phyloP scores from a whole-genome alignment of 2,888 invertebrate genomes.

The Cheilosia grossa region DNA sequence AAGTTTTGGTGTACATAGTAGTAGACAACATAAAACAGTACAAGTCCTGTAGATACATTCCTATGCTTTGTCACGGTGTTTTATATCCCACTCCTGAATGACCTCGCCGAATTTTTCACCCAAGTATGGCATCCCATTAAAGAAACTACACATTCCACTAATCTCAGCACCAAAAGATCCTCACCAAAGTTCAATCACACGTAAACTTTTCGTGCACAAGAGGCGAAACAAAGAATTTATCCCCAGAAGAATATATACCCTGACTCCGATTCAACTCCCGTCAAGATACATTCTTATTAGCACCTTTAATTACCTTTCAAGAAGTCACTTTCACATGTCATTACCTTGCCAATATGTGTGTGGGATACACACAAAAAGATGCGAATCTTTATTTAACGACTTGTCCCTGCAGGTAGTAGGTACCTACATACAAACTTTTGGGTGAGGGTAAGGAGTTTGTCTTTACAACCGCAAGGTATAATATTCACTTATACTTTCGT shows the following conservation, averaged over 20 bases:
- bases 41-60: too few species aligned
- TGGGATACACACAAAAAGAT: slow-evolving; percentile 24
- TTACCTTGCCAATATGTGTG: slow-evolving; percentile 62
- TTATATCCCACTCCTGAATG: too few species aligned
- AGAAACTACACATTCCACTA: slow-evolving; percentile 9
- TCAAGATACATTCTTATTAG: slow-evolving; percentile 67
- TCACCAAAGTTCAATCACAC: slow-evolving; percentile 66
- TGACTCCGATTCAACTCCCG: slow-evolving; percentile 22
- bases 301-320: slow-evolving; percentile 74
- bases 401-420: background rate
- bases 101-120: too few species aligned
- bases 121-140: background rate
- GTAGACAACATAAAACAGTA: too few species aligned
- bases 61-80: too few species aligned
- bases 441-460: slow-evolving; percentile 14
- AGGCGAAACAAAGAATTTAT: slow-evolving; percentile 37
- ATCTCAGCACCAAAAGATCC: slow-evolving; percentile 29
- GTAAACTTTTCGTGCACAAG: slow-evolving; percentile 6
- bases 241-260: background rate
- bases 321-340: slow-evolving; percentile 73
- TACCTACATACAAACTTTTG: background rate
- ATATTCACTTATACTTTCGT: slow-evolving; percentile 42
- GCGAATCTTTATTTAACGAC: slow-evolving; percentile 47
- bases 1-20: too few species aligned
- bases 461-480: slow-evolving; percentile 51